Percentiles rank a stretch among this genome's conserved stretches.
These are phyloP conservation scores for Metalampra italica DNA, from an alignment of 2,888 invertebrate genomes.

Conservation along the genomic window DNA sequence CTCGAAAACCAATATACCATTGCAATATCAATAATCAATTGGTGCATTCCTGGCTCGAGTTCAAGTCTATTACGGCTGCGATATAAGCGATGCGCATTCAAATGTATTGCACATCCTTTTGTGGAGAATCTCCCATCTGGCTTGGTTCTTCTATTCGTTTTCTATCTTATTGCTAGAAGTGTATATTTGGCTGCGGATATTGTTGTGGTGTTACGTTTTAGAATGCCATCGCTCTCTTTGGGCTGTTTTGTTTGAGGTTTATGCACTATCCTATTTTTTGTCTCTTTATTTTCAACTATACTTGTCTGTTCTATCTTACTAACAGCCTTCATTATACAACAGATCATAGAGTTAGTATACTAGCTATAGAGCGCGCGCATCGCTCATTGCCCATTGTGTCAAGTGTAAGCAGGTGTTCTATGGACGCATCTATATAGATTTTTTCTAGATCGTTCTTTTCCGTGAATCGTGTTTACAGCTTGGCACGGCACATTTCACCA, in stretches of 20 bases:
- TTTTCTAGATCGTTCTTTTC: too few species aligned
- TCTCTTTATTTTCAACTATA: neutral
- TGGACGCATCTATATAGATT: too few species aligned
- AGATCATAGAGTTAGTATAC: too few species aligned
- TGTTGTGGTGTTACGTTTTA: slow-evolving; percentile 14
- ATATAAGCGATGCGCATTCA: slow-evolving; percentile 55
- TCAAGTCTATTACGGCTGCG: slow-evolving; percentile 69
- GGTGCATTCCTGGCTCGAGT: slow-evolving; percentile 72
- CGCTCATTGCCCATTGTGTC: too few species aligned
- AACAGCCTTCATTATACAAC: too few species aligned
- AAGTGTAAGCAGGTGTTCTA: too few species aligned
- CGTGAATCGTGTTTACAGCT: too few species aligned
- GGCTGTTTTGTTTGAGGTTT: neutral
- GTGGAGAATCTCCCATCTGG: slow-evolving; percentile 48
- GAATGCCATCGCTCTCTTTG: slow-evolving; percentile 3
- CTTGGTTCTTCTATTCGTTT: slow-evolving; percentile 20
- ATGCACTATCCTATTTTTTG: neutral
- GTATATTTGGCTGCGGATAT: slow-evolving; percentile 12
- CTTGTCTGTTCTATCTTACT: too few species aligned
- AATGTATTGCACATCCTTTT: slow-evolving; percentile 58
- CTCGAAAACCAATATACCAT: slow-evolving; percentile 33
- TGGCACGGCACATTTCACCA: too few species aligned
- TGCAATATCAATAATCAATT: slow-evolving; percentile 78
- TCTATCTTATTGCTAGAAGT: slow-evolving; percentile 19
- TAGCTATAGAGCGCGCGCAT: too few species aligned